Evolutionary conservation across 2,113 vertebrate species (phyloP).

Genomic region (Sinocyclocheilus anophthalmus): DNA sequence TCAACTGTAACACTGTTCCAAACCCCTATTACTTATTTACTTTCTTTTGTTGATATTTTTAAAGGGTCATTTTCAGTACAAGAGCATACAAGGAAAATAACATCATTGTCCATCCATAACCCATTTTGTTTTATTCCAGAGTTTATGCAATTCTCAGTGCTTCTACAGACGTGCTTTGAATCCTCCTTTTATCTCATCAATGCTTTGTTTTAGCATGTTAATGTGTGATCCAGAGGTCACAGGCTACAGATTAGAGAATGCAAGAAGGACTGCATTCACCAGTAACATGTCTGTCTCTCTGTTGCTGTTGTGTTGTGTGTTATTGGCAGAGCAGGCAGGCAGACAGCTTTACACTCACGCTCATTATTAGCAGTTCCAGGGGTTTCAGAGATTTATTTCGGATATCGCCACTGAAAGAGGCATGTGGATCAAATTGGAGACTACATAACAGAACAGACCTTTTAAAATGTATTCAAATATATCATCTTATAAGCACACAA

Average conservation of each 20-base stretch:
- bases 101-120: no score
- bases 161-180: constrained; percentile 44
- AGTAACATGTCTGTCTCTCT: constrained; percentile 75
- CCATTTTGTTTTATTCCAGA: background rate
- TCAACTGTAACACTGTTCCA: no score
- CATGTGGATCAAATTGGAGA: constrained; percentile 57
- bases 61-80: no score
- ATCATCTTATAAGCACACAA: background rate
- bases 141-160: background rate
- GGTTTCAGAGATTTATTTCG: constrained; percentile 72
- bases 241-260: constrained; percentile 69
- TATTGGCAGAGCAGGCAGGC: constrained; percentile 74
- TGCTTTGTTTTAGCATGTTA: constrained; percentile 73
- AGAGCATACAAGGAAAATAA: no score
- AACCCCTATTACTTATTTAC: no score
- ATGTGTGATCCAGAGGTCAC: constrained; percentile 73
- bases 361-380: constrained; percentile 76
- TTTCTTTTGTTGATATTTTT: no score
- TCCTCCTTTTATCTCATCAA: constrained; percentile 74
- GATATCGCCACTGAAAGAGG: constrained; percentile 70
- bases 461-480: background rate
- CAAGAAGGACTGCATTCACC: constrained; percentile 74
- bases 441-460: background rate
- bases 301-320: constrained; percentile 65
- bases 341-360: background rate